Evolutionary conservation across 2,797 vertebrate genomes (phyloP).

Genomic region (Periophthalmus magnuspinnatus): DNA sequence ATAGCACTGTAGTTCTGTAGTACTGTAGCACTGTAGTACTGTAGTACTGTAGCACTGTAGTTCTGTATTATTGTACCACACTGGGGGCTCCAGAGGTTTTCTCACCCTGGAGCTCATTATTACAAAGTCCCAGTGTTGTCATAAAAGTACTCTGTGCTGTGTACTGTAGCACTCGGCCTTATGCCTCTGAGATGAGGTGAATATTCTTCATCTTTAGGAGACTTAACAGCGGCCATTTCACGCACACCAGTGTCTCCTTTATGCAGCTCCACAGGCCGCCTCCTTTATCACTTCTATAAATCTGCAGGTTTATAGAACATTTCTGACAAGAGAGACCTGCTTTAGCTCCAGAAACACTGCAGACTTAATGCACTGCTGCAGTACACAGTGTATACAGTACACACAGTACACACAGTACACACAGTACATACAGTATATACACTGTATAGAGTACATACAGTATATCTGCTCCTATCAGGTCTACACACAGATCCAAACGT

Average conservation of each 20-base stretch:
- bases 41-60: too few species aligned
- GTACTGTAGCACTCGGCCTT: slow-evolving; percentile 5
- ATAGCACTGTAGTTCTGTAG: too few species aligned
- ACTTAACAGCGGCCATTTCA: slow-evolving; percentile 68
- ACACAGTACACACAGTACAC: too few species aligned
- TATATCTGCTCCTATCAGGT: slow-evolving; percentile 11
- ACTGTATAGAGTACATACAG: neutral
- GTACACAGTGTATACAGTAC: too few species aligned
- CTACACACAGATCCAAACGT: slow-evolving; percentile 13
- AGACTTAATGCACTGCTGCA: slow-evolving; percentile 9
- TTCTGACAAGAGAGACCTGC: slow-evolving; percentile 50
- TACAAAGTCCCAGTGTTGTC: neutral
- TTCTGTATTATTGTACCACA: neutral
- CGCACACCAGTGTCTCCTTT: slow-evolving; percentile 38
- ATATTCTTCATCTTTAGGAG: slow-evolving; percentile 57
- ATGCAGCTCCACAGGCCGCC: slow-evolving; percentile 37
- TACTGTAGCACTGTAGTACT: neutral
- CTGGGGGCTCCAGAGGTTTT: neutral
- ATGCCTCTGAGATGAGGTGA: slow-evolving; percentile 23
- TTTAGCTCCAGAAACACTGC: slow-evolving; percentile 24
- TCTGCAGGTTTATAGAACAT: slow-evolving; percentile 26
- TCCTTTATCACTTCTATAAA: slow-evolving; percentile 55
- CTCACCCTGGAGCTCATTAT: neutral
- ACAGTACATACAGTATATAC: too few species aligned
- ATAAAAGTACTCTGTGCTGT: slow-evolving; percentile 6